A percentile compares a stretch with the other conserved stretches of the same genome.
Evolutionary conservation across 2,888 invertebrate genomes (phyloP).

Genomic region (Yponomeuta evonymella): DNA sequence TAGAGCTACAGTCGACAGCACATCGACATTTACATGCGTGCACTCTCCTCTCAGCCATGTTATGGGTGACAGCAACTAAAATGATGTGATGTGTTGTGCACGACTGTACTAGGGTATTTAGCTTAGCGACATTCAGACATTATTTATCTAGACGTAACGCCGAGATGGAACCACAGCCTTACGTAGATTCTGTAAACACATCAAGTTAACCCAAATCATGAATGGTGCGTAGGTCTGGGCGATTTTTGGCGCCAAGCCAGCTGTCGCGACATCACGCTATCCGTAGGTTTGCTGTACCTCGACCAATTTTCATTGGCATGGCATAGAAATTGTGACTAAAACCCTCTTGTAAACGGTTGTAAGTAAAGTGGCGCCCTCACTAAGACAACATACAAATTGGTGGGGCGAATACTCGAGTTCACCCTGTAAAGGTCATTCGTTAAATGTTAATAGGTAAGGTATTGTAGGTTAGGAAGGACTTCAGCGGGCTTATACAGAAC

Average conservation of each 20-base stretch:
- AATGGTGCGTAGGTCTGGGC: conserved; percentile 10
- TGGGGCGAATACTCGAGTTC: not conserved
- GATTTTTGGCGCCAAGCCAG: conserved; percentile 20
- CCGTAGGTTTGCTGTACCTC: not conserved
- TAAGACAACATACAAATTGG: not conserved
- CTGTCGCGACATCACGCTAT: not conserved
- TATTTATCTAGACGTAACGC: not conserved
- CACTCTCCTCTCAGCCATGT: too few relatives aligned
- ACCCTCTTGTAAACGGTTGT: not conserved
- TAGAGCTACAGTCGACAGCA: too few relatives aligned
- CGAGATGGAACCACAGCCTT: not conserved
- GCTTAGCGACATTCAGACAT: not conserved
- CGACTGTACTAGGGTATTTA: too few relatives aligned
- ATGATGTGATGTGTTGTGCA: too few relatives aligned
- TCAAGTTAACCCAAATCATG: conserved; percentile 12
- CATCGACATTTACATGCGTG: too few relatives aligned
- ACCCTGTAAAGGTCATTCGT: not conserved
- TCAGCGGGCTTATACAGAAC: not conserved
- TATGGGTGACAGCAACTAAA: too few relatives aligned
- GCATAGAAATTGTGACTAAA: not conserved
- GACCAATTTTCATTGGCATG: not conserved
- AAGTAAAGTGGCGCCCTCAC: not conserved
- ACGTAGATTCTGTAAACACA: conserved; percentile 10
- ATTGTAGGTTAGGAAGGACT: not conserved
- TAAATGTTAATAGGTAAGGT: not conserved